Evolutionary conservation across 2,888 invertebrate species (phyloP), one percentile per base, ranked within the genome.

Genomic region (Diloba caeruleocephala): DNA sequence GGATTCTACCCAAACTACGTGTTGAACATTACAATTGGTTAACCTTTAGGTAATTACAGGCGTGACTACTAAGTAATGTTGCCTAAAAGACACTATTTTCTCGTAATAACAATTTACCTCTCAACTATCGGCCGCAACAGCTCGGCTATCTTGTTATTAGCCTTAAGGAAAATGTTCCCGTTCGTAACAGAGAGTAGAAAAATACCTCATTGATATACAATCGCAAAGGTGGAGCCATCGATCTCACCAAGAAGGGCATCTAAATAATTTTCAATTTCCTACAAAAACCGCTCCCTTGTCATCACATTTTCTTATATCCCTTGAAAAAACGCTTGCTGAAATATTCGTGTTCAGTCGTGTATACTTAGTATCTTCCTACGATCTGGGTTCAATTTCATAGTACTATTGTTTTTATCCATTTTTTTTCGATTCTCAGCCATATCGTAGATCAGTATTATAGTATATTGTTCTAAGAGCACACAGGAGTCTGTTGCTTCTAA

Each of bases 261-360:
- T 37, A 39, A 48, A 38, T 64, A 37, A 33, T 49, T 38, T 59
- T 38, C 49, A 57, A 28, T 58, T 48, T 48, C 64, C 25, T 37
- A 57, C 9, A 38, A 49, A 57, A 57, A 42, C 25, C 9, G 8
- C 19, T 39, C 19, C 32, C 32, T 48, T 37, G 57, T 64, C 64
- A 45, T 39, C 56, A 32, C 39, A 63, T 48, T 63, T 23, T 38
- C 29, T 39, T 29, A 31, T 46, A 63, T 63, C 32, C 25, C 25
- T 48, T 46, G 41, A 10, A 48, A 63, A 63, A 59, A 59, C 48
- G 56, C 45, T 44, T 14, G 2, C 43, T 17, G 17, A 26, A 44
- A 62, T 54, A 55, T 55, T 62, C 38, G 45, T 45, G 37, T 55
- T 21, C 7, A 1, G 5, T 21, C 3, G 2, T 21, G 3, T 21